Conservation (phyloP, 2,797 vertebrate species). For the Myotis planiceps region DNA sequence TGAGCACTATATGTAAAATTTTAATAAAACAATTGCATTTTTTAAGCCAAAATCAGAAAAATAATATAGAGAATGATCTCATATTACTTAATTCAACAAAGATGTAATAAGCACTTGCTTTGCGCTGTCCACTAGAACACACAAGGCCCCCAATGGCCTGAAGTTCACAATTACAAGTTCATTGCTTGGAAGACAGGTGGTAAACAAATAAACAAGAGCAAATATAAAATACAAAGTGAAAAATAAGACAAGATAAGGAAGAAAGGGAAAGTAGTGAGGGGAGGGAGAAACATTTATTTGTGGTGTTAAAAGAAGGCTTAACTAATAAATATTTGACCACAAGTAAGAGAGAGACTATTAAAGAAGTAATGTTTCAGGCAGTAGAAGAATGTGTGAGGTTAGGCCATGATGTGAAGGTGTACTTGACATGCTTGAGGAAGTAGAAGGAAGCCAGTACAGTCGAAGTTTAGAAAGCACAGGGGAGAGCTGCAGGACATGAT, state of each 20-base stretch:
- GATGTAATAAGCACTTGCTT: background rate
- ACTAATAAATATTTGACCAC: background rate
- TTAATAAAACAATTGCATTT: constrained; percentile 1
- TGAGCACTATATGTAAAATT: background rate
- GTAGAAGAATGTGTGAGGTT: background rate
- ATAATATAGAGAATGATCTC: background rate
- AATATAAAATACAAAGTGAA: background rate
- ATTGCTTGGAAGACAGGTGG: background rate
- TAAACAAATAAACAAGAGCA: background rate
- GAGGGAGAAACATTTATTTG: background rate
- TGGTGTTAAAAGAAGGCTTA: background rate
- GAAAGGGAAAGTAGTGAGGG: background rate
- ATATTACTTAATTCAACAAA: background rate
- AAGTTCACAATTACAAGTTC: background rate
- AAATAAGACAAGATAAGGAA: background rate
- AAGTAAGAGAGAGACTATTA: background rate
- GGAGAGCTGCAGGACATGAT: background rate
- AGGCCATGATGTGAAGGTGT: background rate
- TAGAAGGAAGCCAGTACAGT: background rate
- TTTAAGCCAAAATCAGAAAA: background rate
- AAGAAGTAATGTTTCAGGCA: background rate
- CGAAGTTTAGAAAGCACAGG: background rate
- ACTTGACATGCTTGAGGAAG: background rate
- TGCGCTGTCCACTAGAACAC: background rate
- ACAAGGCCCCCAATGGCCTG: background rate